phyloP scores from a whole-genome alignment of 2,797 vertebrate species.

The Crenuchus spilurus region DNA sequence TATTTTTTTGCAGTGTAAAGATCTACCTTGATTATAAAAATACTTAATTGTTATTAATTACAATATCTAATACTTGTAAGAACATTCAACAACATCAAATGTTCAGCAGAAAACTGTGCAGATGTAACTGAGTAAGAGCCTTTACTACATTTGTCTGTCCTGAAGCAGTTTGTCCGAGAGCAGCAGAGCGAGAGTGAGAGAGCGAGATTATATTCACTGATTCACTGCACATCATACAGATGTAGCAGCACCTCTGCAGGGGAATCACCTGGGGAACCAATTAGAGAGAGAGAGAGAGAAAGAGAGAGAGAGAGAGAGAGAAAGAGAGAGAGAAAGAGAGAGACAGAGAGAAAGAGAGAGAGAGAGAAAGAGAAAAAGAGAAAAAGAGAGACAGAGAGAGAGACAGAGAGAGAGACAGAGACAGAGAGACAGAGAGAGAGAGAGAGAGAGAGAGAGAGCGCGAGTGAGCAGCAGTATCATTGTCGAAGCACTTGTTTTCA shows the following conservation, averaged over 20 bases:
- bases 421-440: neutral
- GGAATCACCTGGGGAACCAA: conserved; percentile 77
- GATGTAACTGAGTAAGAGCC: too few species aligned
- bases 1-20: too few species aligned
- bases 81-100: too few species aligned
- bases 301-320: conserved; percentile 28
- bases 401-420: neutral
- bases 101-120: too few species aligned
- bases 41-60: too few species aligned
- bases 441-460: conserved; percentile 42
- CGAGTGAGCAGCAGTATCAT: too few species aligned
- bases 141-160: too few species aligned
- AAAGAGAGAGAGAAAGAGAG: neutral
- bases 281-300: conserved; percentile 51
- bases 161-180: too few species aligned
- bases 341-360: neutral
- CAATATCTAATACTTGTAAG: too few species aligned
- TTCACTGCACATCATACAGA: conserved; percentile 61
- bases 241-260: conserved; percentile 67
- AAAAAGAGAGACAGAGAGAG: conserved; percentile 21
- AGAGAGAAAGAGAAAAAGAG: conserved; percentile 17
- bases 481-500: too few species aligned
- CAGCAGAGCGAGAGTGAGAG: neutral
- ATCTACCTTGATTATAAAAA: too few species aligned
- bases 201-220: conserved; percentile 53